A percentile compares a stretch with the other conserved stretches of the same genome.
phyloP scores from a whole-genome alignment of 1,140 invertebrate genomes.

The Pomacea maculata region DNA sequence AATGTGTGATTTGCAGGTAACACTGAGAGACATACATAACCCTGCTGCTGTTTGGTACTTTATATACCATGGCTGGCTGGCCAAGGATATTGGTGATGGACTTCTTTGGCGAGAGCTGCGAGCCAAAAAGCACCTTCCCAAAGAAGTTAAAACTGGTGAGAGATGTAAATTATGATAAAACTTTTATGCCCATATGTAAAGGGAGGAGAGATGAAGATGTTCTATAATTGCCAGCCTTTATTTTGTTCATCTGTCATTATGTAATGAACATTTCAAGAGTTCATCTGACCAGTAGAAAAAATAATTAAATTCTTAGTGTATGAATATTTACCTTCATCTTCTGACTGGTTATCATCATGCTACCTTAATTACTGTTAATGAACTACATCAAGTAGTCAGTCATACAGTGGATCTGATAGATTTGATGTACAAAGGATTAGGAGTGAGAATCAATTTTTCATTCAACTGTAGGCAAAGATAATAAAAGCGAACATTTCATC shows the following conservation, averaged over 20 bases:
- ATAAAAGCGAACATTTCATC: no score
- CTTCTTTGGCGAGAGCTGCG: conserved; percentile 53
- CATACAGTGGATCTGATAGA: no score
- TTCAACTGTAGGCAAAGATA: no score
- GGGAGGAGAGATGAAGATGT: not conserved
- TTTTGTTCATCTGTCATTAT: not conserved
- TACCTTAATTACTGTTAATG: no score
- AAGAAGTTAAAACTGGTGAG: conserved; percentile 38
- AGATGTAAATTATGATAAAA: not conserved
- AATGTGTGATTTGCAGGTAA: conserved; percentile 40
- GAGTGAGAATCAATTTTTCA: no score
- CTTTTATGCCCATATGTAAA: not conserved
- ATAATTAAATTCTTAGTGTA: no score
- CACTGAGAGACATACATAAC: conserved; percentile 49
- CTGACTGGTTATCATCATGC: no score
- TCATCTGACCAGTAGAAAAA: no score
- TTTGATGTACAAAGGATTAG: no score
- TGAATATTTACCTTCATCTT: no score
- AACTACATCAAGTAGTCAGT: no score
- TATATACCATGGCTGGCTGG: conserved; percentile 60
- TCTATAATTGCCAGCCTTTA: not conserved
- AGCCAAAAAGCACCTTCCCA: conserved; percentile 39
- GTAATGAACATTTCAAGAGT: not conserved
- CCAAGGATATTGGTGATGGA: conserved; percentile 60
- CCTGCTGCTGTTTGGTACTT: conserved; percentile 58